These are phyloP conservation scores for Atethmia centrago DNA, from an alignment of 2,888 invertebrate species.

Conservation along the genomic window DNA sequence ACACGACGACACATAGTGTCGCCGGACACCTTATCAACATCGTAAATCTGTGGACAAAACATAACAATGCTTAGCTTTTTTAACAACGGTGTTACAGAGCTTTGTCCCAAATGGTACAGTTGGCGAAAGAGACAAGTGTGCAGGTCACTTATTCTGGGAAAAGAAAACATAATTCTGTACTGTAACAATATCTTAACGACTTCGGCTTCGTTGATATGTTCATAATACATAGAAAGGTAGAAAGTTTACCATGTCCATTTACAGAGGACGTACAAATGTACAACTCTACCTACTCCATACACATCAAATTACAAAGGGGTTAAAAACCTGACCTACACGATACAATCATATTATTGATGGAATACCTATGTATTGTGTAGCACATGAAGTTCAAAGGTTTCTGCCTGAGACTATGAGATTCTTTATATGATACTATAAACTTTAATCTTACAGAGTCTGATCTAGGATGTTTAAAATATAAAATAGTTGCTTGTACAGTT, in stretches of 20 bases:
- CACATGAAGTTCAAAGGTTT: not conserved
- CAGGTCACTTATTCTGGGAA: not conserved
- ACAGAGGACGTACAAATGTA: not conserved
- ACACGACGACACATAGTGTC: constrained; percentile 92
- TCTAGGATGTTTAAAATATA: not conserved
- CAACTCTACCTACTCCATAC: too few species aligned
- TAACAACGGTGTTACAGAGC: constrained; percentile 24
- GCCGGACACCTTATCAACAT: constrained; percentile 94
- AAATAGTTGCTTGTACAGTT: not conserved
- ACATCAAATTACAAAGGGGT: not conserved
- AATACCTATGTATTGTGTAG: not conserved
- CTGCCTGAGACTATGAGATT: not conserved
- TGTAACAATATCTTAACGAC: not conserved
- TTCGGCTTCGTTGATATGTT: not conserved
- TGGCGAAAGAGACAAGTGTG: not conserved
- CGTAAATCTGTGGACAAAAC: constrained; percentile 91
- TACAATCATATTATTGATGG: not conserved
- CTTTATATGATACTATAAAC: not conserved
- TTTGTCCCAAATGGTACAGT: constrained; percentile 29
- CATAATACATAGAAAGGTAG: not conserved
- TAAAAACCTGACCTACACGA: not conserved
- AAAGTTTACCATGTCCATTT: not conserved
- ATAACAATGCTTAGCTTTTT: constrained; percentile 73
- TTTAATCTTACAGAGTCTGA: not conserved
- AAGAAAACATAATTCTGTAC: too few species aligned